phyloP scores from a whole-genome alignment of 2,888 invertebrate species.

The Epicampocera succincta region DNA sequence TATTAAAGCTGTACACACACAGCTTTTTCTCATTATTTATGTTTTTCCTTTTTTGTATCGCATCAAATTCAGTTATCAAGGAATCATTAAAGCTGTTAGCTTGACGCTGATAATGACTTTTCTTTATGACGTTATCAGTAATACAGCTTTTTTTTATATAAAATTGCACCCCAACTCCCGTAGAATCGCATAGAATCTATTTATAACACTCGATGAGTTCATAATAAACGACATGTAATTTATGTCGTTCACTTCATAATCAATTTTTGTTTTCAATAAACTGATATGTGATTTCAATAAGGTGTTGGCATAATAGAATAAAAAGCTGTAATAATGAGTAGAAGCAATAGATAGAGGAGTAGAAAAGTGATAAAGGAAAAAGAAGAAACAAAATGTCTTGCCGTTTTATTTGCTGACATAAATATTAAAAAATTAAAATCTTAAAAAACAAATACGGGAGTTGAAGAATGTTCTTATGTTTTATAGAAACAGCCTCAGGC shows the following conservation, averaged over 20 bases:
- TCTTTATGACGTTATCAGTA: conserved; percentile 24
- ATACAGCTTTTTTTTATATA: not conserved
- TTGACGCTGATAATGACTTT: conserved; percentile 35
- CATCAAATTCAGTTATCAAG: not conserved
- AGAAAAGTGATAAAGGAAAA: not conserved
- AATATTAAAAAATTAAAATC: not conserved
- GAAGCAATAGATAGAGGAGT: not conserved
- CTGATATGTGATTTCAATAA: conserved; percentile 18
- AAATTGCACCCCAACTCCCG: not conserved
- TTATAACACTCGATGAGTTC: conserved; percentile 43
- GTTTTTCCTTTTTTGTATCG: not conserved
- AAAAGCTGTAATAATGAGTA: not conserved
- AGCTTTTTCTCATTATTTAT: conserved; percentile 10
- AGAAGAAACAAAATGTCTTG: not conserved
- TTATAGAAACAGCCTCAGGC: conserved; percentile 14
- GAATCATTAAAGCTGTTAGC: not conserved
- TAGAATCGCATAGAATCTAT: conserved; percentile 25
- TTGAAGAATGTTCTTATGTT: not conserved
- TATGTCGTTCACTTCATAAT: conserved; percentile 22
- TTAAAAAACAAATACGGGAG: not conserved
- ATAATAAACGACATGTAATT: conserved; percentile 37
- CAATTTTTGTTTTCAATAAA: conserved; percentile 14
- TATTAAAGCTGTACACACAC: conserved; percentile 2
- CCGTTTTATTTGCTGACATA: not conserved
- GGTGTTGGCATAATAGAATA: not conserved